Evolutionary conservation across 2,113 vertebrate species (phyloP).

Genomic region (Microcebus murinus): DNA sequence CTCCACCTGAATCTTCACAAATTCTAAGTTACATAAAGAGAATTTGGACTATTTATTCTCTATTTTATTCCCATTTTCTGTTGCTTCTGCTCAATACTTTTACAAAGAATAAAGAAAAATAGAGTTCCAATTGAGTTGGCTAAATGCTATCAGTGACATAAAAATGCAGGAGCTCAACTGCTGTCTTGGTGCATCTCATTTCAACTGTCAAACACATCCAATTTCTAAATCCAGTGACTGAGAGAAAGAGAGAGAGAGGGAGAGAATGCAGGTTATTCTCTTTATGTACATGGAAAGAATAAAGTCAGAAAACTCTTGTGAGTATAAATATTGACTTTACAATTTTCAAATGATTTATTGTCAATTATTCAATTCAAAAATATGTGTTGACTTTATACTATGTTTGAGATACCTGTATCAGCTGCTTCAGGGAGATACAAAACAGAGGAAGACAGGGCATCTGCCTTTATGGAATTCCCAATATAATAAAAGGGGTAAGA

Average conservation of each 20-base stretch:
- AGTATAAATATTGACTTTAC: background rate
- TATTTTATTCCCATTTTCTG: background rate
- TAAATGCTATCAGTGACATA: slow-evolving; percentile 4
- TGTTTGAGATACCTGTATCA: background rate
- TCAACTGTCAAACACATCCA: background rate
- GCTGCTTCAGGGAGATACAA: background rate
- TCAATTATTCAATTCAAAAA: background rate
- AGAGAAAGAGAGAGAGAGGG: background rate
- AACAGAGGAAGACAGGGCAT: background rate
- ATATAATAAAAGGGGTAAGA: background rate
- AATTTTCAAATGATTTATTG: background rate
- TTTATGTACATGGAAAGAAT: background rate
- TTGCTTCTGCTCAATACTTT: background rate
- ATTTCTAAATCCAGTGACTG: background rate
- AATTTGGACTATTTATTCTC: background rate
- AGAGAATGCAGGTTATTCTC: background rate
- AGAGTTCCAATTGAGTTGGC: background rate
- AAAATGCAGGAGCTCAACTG: background rate
- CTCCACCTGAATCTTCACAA: background rate
- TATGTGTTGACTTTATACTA: background rate
- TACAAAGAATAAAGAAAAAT: background rate
- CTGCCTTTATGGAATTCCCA: background rate
- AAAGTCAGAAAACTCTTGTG: background rate
- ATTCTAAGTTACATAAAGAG: background rate
- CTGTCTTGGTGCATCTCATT: background rate